These are phyloP conservation scores for Melospiza melodia DNA, from an alignment of 2,113 vertebrate genomes.

Conservation along the genomic window DNA sequence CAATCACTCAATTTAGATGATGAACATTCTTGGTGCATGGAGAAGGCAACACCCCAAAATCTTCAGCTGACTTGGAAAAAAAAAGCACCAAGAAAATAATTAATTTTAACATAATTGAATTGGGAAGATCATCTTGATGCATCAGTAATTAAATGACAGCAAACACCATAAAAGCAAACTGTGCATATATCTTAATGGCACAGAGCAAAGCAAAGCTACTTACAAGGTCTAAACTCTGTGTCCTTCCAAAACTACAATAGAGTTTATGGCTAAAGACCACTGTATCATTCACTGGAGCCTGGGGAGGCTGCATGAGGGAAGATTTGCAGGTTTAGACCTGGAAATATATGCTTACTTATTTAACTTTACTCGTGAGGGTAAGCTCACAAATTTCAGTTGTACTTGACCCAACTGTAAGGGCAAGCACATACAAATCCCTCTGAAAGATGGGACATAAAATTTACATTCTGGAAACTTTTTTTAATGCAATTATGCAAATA, in stretches of 20 bases:
- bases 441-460: background rate
- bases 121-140: background rate
- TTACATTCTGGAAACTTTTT: conserved; percentile 39
- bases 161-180: conserved; percentile 49
- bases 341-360: background rate
- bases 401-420: conserved; percentile 8
- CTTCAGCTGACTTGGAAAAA: background rate
- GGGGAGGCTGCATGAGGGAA: background rate
- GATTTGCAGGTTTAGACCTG: background rate
- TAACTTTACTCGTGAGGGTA: background rate
- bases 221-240: background rate
- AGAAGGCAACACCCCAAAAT: background rate
- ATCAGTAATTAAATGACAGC: conserved; percentile 27
- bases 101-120: background rate
- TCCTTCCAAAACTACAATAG: background rate
- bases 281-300: background rate
- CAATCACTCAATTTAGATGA: background rate
- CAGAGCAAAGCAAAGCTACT: background rate
- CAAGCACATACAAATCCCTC: background rate
- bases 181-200: conserved; percentile 19
- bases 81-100: background rate
- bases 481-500: conserved; percentile 17
- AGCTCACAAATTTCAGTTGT: background rate
- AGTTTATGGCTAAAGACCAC: background rate
- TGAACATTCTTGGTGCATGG: background rate